Evolutionary conservation across 2,797 vertebrate species (phyloP).

Genomic region (Danio albolineatus): DNA sequence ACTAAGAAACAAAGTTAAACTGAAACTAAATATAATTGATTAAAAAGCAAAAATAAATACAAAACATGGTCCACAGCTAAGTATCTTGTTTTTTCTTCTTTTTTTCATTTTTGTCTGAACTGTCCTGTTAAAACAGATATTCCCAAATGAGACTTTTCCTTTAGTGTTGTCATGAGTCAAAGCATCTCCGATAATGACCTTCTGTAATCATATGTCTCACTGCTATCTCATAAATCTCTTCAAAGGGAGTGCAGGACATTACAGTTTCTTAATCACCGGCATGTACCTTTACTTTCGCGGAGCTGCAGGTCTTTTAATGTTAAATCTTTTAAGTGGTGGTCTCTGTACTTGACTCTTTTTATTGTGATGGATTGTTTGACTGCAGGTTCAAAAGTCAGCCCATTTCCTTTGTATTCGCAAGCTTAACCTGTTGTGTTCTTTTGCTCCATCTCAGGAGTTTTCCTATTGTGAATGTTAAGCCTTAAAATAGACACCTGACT

Average conservation of each 20-base stretch:
- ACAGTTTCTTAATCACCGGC: constrained; percentile 8
- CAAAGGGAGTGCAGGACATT: constrained; percentile 30
- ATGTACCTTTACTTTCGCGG: not conserved
- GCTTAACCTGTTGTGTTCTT: constrained; percentile 33
- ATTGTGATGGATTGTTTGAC: constrained; percentile 26
- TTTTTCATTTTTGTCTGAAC: not conserved
- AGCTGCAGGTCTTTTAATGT: constrained; percentile 21
- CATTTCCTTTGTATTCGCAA: constrained; percentile 35
- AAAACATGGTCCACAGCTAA: too few relatives aligned
- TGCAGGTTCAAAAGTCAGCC: constrained; percentile 28
- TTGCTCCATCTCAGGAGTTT: constrained; percentile 38
- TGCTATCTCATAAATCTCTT: constrained; percentile 32
- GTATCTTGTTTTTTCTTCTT: too few relatives aligned
- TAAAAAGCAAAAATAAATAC: too few relatives aligned
- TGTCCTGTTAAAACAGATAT: not conserved
- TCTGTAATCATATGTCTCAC: constrained; percentile 25
- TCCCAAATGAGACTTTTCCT: not conserved
- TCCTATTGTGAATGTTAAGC: not conserved
- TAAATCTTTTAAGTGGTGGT: constrained; percentile 22
- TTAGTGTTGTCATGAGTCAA: not conserved
- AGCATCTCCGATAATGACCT: constrained; percentile 21
- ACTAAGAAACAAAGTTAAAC: too few relatives aligned
- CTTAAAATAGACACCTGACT: too few relatives aligned
- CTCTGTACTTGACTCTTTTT: constrained; percentile 14
- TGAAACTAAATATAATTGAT: too few relatives aligned